These are phyloP conservation scores for Phylloscopus trochiloides DNA, from an alignment of 2,113 vertebrate genomes.

Conservation along the genomic window DNA sequence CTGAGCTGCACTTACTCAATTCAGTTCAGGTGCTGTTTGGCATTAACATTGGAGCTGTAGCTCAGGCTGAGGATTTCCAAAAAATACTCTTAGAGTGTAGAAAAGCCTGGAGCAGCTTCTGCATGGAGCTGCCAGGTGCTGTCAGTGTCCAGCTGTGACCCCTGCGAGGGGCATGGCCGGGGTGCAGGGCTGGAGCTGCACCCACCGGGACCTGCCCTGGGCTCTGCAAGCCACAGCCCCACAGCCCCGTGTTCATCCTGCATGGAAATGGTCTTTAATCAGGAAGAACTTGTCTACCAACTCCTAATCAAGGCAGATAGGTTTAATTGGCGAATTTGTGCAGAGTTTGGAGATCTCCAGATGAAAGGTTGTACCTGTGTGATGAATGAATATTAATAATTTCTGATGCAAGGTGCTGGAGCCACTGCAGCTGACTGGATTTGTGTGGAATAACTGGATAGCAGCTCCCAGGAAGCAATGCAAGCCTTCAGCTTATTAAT, in stretches of 20 bases:
- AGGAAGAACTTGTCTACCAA: neutral
- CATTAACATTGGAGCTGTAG: neutral
- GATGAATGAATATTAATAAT: neutral
- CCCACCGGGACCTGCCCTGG: accelerated
- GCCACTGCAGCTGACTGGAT: neutral
- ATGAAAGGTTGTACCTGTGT: neutral
- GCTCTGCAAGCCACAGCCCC: neutral
- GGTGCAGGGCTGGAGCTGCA: accelerated
- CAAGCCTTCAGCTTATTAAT: neutral
- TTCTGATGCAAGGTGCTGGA: neutral
- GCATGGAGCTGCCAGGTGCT: accelerated
- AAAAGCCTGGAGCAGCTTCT: neutral
- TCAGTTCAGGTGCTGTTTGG: neutral
- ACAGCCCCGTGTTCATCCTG: accelerated
- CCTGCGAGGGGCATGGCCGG: accelerated
- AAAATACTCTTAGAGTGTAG: neutral
- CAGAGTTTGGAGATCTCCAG: neutral
- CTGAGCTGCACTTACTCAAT: accelerated
- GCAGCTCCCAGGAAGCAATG: neutral
- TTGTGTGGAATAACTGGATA: neutral
- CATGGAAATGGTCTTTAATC: neutral
- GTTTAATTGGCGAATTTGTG: constrained; percentile 3
- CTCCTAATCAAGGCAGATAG: neutral
- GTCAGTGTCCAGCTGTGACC: accelerated
- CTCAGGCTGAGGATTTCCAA: neutral